Evolutionary conservation across 2,797 vertebrate genomes (phyloP).

Genomic region (Carduelis carduelis): DNA sequence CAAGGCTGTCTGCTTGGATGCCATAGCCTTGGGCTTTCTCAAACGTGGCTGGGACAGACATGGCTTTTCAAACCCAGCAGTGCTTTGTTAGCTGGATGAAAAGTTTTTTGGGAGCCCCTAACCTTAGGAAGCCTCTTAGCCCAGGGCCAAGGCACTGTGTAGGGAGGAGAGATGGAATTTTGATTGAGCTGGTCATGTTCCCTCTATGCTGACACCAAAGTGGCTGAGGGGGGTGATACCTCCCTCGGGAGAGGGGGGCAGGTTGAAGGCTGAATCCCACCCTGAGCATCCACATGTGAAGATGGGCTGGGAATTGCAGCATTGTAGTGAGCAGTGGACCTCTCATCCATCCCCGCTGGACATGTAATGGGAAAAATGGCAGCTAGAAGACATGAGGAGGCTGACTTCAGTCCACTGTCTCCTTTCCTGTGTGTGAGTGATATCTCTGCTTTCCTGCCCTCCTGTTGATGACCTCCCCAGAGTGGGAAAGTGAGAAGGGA

Average conservation of each 20-base stretch:
- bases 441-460: background rate
- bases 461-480: background rate
- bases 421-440: background rate
- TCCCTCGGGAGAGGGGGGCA: background rate
- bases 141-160: background rate
- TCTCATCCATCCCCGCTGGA: background rate
- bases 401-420: background rate
- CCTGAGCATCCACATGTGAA: background rate
- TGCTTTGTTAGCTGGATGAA: background rate
- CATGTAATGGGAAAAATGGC: background rate
- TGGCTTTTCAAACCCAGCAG: background rate
- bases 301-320: background rate
- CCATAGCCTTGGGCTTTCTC: background rate
- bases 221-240: background rate
- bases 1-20: background rate
- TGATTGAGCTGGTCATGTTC: accelerated
- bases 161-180: background rate
- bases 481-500: background rate
- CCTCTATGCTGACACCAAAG: background rate
- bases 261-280: background rate
- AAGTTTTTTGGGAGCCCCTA: background rate
- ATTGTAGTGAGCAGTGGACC: background rate
- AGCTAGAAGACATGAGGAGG: background rate
- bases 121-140: background rate
- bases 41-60: background rate